A percentile compares a stretch with the other conserved stretches of the same genome.
Conservation (phyloP, 2,888 invertebrate species). For the Entomobrya multifasciata region DNA sequence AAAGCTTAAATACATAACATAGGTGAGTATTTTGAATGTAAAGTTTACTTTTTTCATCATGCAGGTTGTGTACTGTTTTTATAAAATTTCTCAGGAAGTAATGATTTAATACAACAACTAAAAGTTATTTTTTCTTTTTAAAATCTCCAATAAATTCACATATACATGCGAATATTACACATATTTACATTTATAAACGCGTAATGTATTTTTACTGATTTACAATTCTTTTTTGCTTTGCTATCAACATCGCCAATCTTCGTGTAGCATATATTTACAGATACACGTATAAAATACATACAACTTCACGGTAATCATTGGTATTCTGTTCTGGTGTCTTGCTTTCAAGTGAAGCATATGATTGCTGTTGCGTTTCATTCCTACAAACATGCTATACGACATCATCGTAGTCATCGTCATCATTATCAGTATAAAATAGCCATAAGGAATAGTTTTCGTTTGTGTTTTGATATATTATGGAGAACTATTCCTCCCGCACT, state of each 20-base stretch:
- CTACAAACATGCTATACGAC: background rate
- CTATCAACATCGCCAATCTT: background rate
- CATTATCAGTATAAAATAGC: slow-evolving; percentile 15
- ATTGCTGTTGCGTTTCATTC: slow-evolving; percentile 29
- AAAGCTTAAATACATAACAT: too few relatives aligned
- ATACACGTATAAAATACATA: too few relatives aligned
- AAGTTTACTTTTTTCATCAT: too few relatives aligned
- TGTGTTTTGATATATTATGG: too few relatives aligned
- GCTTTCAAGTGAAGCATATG: slow-evolving; percentile 37
- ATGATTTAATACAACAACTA: background rate
- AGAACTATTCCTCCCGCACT: too few relatives aligned
- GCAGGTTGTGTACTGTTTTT: too few relatives aligned
- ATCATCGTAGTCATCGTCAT: too few relatives aligned
- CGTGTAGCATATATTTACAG: background rate
- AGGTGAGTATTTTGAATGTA: too few relatives aligned
- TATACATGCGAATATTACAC: background rate
- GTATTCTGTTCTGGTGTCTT: slow-evolving; percentile 11
- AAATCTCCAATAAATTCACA: slow-evolving; percentile 10
- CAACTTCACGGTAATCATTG: slow-evolving; percentile 38
- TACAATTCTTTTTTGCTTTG: background rate
- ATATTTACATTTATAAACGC: background rate
- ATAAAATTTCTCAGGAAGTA: background rate
- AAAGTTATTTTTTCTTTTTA: background rate
- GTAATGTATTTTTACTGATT: slow-evolving; percentile 8
- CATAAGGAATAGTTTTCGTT: slow-evolving; percentile 26